Conservation (phyloP, 2,113 vertebrate genomes). For the Cyphomyrus discorhynchus region DNA sequence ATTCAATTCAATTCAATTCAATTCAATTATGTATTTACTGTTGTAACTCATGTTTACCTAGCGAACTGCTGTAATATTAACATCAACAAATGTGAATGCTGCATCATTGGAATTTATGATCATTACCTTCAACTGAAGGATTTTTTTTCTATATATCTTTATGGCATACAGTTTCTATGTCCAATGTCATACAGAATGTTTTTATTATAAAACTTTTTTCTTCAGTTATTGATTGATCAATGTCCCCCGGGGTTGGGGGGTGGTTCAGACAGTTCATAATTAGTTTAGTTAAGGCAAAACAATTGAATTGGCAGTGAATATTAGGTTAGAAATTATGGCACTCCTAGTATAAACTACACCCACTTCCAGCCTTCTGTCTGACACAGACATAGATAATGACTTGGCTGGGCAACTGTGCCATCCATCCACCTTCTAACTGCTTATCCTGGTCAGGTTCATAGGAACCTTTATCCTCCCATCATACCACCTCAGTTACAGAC, state of each 20-base stretch:
- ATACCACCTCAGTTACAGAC: background rate
- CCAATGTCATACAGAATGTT: background rate
- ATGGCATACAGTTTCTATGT: too few relatives aligned
- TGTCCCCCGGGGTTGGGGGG: background rate
- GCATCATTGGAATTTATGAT: too few relatives aligned
- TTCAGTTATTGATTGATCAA: background rate
- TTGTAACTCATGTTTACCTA: too few relatives aligned
- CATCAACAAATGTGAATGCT: too few relatives aligned
- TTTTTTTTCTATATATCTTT: too few relatives aligned
- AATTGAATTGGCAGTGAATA: background rate
- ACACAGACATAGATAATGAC: background rate
- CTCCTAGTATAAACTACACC: background rate
- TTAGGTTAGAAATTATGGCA: background rate
- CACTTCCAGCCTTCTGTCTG: background rate
- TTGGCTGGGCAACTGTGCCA: background rate
- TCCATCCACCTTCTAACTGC: background rate
- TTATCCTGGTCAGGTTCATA: background rate
- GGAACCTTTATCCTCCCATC: background rate
- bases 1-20: too few relatives aligned
- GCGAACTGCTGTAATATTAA: too few relatives aligned
- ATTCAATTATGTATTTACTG: too few relatives aligned
- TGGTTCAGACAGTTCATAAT: background rate
- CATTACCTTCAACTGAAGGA: too few relatives aligned
- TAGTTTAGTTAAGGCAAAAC: background rate
- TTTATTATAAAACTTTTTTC: background rate